A percentile compares a stretch with the other conserved stretches of the same genome.
These are phyloP conservation scores for Cydia fagiglandana DNA, from an alignment of 1,140 invertebrate genomes.

Conservation along the genomic window DNA sequence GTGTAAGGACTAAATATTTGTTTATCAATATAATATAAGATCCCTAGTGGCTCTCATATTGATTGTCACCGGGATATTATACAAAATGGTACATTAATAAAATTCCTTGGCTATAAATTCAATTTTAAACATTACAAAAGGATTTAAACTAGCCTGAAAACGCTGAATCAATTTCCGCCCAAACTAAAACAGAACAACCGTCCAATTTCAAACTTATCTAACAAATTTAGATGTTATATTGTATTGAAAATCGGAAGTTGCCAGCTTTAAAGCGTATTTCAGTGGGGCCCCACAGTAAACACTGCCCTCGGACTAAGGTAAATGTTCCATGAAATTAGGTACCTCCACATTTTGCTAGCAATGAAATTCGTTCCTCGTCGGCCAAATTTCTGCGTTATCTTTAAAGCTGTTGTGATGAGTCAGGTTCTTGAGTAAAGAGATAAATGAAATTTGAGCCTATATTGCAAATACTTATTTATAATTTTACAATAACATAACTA, in stretches of 20 bases:
- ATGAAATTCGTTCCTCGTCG: conserved; percentile 52
- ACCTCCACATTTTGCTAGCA: conserved; percentile 56
- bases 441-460: too few relatives aligned
- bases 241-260: conserved; percentile 40
- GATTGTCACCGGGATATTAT: too few relatives aligned
- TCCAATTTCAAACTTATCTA: conserved; percentile 21
- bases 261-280: conserved; percentile 41
- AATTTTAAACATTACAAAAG: background rate
- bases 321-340: conserved; percentile 62
- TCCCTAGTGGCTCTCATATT: too few relatives aligned
- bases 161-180: background rate
- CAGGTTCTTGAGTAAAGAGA: too few relatives aligned
- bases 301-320: conserved; percentile 53
- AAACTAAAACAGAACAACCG: conserved; percentile 25
- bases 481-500: too few relatives aligned
- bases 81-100: too few relatives aligned
- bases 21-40: too few relatives aligned
- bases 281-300: conserved; percentile 51
- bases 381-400: conserved; percentile 50
- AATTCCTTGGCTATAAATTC: background rate
- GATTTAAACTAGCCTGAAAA: conserved; percentile 7
- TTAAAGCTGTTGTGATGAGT: too few relatives aligned
- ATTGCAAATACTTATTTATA: too few relatives aligned
- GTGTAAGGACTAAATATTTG: too few relatives aligned
- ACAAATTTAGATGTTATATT: conserved; percentile 26